Base-by-base conservation (phyloP, 1,140 invertebrate species). In the Ceratina australensis region DNA sequence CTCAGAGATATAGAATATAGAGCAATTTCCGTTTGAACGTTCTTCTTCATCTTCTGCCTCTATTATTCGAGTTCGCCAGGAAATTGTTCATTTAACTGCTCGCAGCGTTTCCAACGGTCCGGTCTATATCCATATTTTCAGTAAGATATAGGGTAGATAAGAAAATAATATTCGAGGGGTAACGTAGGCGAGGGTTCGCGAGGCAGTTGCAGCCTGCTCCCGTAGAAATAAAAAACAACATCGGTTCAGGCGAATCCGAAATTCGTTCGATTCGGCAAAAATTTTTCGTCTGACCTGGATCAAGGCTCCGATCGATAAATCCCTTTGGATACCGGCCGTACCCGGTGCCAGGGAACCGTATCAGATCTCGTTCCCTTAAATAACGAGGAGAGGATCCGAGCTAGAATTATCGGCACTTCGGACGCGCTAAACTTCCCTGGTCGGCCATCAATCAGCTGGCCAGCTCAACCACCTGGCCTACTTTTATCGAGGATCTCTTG, bases 341-440 rank as follows among this genome's bases (percentile, higher is more conserved):
- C 65, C 64, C 20, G 26, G 18, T n/a, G 50, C 59, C 26, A 26
- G 49, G 57, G 66, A 50, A 50, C 63, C 18, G 33, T 81, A 84
- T 81, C 78, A 66, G 82, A 84, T 84, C 33, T 42, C 78, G 72
- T 66, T 59, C 49, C 24, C 71, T 22, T 78, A 79, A 84, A 86
- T 86, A 83, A 86, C 76, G 79, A 79, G 79, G 75, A 79, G 78
- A n/a, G 79, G 64, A 49, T 60, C 61, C 18, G 47, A 61, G 49
- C 74, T 84, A 80, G 79, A 87, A 87, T 87, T 87, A 87, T 84
- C 86, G 79, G 84, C 83, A 85, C 84, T 86, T 85, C 60, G 75
- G 20, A 80, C 78, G 86, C 82, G 86, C 76, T 87, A 87, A 87
- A 87, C 69, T 86, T 73, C 69, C 60, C 65, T 64, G 60, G 20